Base-by-base conservation (phyloP, 2,888 invertebrate genomes). In the Drosophila eohydei region DNA sequence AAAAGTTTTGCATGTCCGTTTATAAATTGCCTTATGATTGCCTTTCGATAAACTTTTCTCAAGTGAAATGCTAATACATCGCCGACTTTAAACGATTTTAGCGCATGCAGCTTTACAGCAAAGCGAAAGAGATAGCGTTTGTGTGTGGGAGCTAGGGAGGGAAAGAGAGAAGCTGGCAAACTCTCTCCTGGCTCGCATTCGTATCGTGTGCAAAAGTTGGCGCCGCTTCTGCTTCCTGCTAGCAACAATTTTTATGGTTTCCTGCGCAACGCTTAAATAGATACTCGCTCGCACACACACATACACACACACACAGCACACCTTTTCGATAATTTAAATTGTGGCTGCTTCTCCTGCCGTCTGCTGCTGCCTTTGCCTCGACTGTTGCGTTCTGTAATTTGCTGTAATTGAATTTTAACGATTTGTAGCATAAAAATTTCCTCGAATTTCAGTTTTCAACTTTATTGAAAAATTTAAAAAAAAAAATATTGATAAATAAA, bases 1-100 rank as follows among this genome's bases (percentile, higher is more conserved):
- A 81, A 80, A 83, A 85, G 46, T 81, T 81, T 51, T 44, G 71
- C 75, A 67, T 78, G 80, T 82, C 74, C 79, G 85, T 74, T 81
- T 78, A 76, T 74, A 88, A 88, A 88, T 88, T 85, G 83, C 74
- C 72, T 79, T 83, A 77, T 85, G 88, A 85, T 82, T 87, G 84
- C 76, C 71, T 65, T 72, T 81, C 83, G 71, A 85, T 81, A 77
- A 83, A 75, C 69, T 84, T 80, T 73, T 52, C 81, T 59, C 66
- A 69, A 71, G 66, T 73, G 65, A 69, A 72, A 82, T 82, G 80
- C 85, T 74, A 85, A 82, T 77, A 77, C 66, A 69, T 66, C 52
- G 76, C 58, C 56, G 58, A 58, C 63, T 71, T 81, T 83, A 81
- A 84, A 68, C 57, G 78, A 48, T 65, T 71, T 76, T 34, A 16